phyloP scores from a whole-genome alignment of 2,888 invertebrate species.

The Sphaerophoria rueppellii region DNA sequence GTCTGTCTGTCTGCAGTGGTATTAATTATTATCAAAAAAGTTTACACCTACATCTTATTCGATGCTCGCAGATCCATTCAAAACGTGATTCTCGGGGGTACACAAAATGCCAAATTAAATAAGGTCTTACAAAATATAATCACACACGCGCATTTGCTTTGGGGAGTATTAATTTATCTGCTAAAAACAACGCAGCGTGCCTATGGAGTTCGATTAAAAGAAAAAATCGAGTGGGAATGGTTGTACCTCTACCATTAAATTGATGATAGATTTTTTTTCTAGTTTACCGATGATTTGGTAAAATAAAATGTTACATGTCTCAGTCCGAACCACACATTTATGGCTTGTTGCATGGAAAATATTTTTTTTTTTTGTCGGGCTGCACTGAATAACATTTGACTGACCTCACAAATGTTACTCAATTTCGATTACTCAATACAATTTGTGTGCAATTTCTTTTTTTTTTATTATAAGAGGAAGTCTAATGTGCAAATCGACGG shows the following conservation, averaged over 20 bases:
- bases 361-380: background rate
- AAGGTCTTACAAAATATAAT: slow-evolving; percentile 30
- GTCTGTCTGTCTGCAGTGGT: background rate
- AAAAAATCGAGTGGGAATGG: slow-evolving; percentile 26
- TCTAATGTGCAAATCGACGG: too few relatives aligned
- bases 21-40: slow-evolving; percentile 34
- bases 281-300: background rate
- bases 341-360: background rate
- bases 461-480: background rate
- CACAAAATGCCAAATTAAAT: slow-evolving; percentile 30
- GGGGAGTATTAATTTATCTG: background rate
- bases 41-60: slow-evolving; percentile 38
- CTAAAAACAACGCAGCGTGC: background rate
- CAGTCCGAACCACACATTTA: background rate
- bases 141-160: slow-evolving; percentile 20
- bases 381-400: slow-evolving; percentile 3
- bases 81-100: slow-evolving; percentile 25
- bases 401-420: slow-evolving; percentile 29
- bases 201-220: background rate
- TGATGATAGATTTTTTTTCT: slow-evolving; percentile 14
- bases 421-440: background rate
- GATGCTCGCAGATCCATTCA: slow-evolving; percentile 21
- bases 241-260: slow-evolving; percentile 11
- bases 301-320: background rate
- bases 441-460: background rate